Evolutionary conservation across 2,113 vertebrate genomes (phyloP), one percentile per base, ranked within the genome.

Genomic region (Carassius carassius): DNA sequence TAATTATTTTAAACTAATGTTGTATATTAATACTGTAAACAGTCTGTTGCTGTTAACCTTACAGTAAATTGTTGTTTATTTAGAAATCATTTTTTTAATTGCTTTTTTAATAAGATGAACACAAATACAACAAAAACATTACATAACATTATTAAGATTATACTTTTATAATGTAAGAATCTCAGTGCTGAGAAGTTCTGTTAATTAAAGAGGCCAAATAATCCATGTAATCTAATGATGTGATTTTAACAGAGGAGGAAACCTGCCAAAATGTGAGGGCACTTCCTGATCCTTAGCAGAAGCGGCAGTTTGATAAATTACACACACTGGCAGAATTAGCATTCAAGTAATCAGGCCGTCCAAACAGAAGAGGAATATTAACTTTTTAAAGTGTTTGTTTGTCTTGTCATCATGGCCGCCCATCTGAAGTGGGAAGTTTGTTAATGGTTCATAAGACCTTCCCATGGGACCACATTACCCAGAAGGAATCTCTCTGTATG

Each of bases 231-330:
- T 69, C 25, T 86, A 49, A 88, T 83, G 41, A 78, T 69, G 80
- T 49, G 44, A 70, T 70, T 81, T 41, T 67, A 76, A 49, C 49
- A 29, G 67, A 72, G 54, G 60, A 23, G 54, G 75, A 51, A 81
- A 67, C 16, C 62, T 81, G 72, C 47, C 76, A 76, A 65, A 88
- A 54, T 84, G 69, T 63, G 69, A 73, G 82, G 73, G 51, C 29
- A 73, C 72, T 81, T 41, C 10, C 44, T 81, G 84, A 88, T 84
- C 87, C 23, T 81, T 82, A 87, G 88, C 90, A 89, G 89, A 91
- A 87, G 91, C 90, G 92, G 91, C 91, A 91, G 81, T 88, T 91
- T 94, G 93, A 94, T 94, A 92, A 92, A 92, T 94, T 89, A 89
- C 90, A 86, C 81, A 82, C 23, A 90, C 89, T 87, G 90, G 87